A percentile compares a stretch with the other conserved stretches of the same genome.
These are phyloP conservation scores for Saiga tatarica DNA, from an alignment of 2,113 vertebrate species.

Conservation along the genomic window DNA sequence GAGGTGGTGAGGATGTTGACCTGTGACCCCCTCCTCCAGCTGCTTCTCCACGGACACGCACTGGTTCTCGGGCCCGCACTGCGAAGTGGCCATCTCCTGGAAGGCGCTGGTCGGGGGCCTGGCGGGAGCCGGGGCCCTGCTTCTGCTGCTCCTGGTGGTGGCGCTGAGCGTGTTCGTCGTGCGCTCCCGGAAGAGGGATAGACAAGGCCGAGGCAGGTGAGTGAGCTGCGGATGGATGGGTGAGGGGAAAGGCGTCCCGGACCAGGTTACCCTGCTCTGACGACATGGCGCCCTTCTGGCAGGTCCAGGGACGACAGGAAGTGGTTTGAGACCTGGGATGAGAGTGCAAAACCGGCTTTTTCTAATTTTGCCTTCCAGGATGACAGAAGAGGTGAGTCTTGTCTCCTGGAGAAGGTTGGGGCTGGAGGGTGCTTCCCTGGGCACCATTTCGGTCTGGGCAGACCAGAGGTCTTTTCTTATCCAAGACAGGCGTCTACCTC, in stretches of 20 bases:
- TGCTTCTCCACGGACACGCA: neutral
- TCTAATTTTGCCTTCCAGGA: neutral
- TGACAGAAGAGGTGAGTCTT: neutral
- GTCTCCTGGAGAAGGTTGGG: no score
- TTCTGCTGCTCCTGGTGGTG: neutral
- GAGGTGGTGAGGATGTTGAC: neutral
- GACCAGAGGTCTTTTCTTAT: neutral
- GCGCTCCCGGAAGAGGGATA: fast-evolving
- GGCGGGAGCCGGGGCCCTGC: neutral
- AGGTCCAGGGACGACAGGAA: neutral
- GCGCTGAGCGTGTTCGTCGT: neutral
- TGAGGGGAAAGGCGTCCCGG: neutral
- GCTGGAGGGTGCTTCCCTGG: neutral
- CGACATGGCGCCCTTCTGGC: fast-evolving
- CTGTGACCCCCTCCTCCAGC: neutral
- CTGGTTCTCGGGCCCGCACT: constrained; percentile 43
- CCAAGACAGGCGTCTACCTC: fast-evolving
- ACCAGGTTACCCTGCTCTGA: neutral
- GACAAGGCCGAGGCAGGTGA: neutral
- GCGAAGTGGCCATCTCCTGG: constrained; percentile 10
- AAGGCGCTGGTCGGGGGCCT: constrained; percentile 8
- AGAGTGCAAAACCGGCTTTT: constrained; percentile 2
- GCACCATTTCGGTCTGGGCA: neutral
- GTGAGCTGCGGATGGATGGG: fast-evolving
- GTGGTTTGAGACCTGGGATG: neutral